phyloP scores from a whole-genome alignment of 2,888 invertebrate genomes.

The Axea sp. region DNA sequence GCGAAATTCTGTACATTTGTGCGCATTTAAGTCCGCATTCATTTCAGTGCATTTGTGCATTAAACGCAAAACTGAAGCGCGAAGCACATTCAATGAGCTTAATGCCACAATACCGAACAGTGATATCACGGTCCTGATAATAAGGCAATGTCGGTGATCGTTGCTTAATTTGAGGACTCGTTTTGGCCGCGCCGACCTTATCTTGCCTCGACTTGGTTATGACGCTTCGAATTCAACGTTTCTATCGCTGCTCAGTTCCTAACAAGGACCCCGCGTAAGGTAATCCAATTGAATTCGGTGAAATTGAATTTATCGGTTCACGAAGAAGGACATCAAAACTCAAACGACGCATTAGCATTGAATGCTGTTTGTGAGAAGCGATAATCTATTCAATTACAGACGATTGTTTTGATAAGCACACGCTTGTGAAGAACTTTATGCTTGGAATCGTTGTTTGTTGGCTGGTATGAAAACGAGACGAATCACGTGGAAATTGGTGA shows the following conservation, averaged over 20 bases:
- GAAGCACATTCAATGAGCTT: too few species aligned
- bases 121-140: constrained; percentile 30
- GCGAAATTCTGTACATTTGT: too few species aligned
- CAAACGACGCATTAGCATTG: constrained; percentile 27
- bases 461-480: too few species aligned
- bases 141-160: constrained; percentile 15
- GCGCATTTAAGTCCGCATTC: too few species aligned
- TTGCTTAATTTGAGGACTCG: constrained; percentile 46
- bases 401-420: too few species aligned
- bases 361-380: background rate
- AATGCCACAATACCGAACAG: too few species aligned
- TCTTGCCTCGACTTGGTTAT: constrained; percentile 51
- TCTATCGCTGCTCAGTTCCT: constrained; percentile 18
- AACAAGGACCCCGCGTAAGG: constrained; percentile 50
- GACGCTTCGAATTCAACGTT: constrained; percentile 30
- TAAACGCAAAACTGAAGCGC: background rate
- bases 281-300: constrained; percentile 26
- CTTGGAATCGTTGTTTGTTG: too few species aligned
- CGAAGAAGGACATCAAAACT: constrained; percentile 11
- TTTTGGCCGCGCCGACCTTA: constrained; percentile 38
- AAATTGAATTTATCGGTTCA: constrained; percentile 37
- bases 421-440: too few species aligned
- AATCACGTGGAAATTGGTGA: too few species aligned
- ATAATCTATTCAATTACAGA: too few species aligned
- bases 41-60: background rate